Percentiles rank a stretch among this genome's conserved stretches.
Evolutionary conservation across 2,113 vertebrate genomes (phyloP).

Genomic region (Chloebia gouldiae): DNA sequence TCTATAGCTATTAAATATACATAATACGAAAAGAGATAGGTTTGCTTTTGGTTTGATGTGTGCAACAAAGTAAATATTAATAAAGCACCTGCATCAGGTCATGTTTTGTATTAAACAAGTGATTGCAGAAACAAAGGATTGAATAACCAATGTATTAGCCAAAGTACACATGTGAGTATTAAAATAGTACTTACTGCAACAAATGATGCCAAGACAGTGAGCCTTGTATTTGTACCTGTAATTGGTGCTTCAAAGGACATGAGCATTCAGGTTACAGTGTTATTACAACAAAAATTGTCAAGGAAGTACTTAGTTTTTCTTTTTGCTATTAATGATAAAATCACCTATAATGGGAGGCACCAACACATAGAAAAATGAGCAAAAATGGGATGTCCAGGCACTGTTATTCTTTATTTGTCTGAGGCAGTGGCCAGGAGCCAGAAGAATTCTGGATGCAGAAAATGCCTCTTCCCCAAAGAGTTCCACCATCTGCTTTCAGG

Average conservation of each 20-base stretch:
- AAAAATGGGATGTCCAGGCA: neutral
- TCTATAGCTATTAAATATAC: neutral
- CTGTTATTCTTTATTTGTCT: neutral
- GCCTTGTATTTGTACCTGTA: neutral
- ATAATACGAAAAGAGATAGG: neutral
- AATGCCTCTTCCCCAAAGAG: neutral
- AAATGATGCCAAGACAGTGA: neutral
- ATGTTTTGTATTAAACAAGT: neutral
- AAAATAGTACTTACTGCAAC: constrained; percentile 1
- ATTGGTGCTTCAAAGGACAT: neutral
- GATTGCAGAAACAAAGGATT: constrained; percentile 2
- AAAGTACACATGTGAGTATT: neutral
- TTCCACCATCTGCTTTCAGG: neutral
- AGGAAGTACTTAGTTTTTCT: neutral
- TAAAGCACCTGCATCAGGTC: neutral
- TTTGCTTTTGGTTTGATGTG: neutral
- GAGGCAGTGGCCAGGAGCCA: neutral
- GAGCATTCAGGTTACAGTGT: neutral
- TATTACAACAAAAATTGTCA: neutral
- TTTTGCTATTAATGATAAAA: constrained; percentile 10
- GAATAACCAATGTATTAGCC: neutral
- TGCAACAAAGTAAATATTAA: neutral
- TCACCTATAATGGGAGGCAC: neutral
- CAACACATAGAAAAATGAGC: neutral
- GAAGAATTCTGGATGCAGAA: neutral